Base-by-base conservation (phyloP, 1,140 invertebrate genomes). In the Diorhabda sublineata region DNA sequence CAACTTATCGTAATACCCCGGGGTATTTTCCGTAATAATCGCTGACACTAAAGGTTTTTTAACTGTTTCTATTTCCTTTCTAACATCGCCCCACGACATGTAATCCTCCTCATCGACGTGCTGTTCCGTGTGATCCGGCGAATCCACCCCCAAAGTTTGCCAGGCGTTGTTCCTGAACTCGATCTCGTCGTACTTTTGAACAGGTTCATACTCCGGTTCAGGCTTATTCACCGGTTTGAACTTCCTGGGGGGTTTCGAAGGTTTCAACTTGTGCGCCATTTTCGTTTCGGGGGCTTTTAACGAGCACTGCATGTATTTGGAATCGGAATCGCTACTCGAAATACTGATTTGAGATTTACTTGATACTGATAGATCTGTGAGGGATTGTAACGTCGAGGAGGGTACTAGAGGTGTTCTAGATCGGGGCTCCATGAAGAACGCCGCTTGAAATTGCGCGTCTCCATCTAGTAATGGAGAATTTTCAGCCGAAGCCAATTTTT, bases 331-430 rank as follows among this genome's bases (percentile, higher is more conserved):
- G 47, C 47, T 52, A 52, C 47, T 52, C 2, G n/a, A 8, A n/a
- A 6, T 52, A 52, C 47, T 52, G 0, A 52, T n/a, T 62, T 62
- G 61, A 65, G 57, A 60, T 45, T 60, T 60, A 42, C 44, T 59
- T 26, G 65, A 67, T 26, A 63, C 56, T 62, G 59, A 42, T 9
- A 41, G 62, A 41, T 68, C 56, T 61, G 64, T 41, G 56, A 41
- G 56, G 11, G 75, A 44, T 5, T 45, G 42, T 11, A 64, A 62
- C 41, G 87, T 87, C 2, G 90, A 86, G 4, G 89, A 90, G 5
- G 87, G 86, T 2, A 87, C 90, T 75, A 94, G 77, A 2, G 91
- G 91, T 75, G 89, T 92, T 63, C 91, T 83, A 4, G 91, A 92
- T 43, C 91, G 85, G 58, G 91, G 87, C 78, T 92, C 91, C 86